Conservation (phyloP, 2,888 invertebrate species). For the Epinotia bilunana region DNA sequence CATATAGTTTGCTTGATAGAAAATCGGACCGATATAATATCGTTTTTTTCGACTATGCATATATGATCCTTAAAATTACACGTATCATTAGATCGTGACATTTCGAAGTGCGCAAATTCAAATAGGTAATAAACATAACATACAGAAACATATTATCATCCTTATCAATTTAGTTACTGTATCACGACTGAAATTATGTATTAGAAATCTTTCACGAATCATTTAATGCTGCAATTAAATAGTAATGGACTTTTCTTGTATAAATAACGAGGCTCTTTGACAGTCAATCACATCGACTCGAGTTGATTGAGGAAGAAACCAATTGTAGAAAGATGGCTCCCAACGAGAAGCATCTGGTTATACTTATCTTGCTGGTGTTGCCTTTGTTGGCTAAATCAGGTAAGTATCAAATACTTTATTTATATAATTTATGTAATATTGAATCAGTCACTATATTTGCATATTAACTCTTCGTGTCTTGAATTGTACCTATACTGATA, state of each 20-base stretch:
- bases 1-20: no score
- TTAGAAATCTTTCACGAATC: not conserved
- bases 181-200: slow-evolving; percentile 1
- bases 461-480: no score
- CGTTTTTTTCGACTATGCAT: no score
- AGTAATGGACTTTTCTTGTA: not conserved
- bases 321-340: slow-evolving; percentile 5
- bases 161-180: not conserved
- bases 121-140: not conserved
- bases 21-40: no score
- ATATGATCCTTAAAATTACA: no score
- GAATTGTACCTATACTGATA: no score
- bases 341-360: not conserved
- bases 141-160: not conserved
- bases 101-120: not conserved
- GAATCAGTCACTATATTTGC: no score
- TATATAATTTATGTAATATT: not conserved
- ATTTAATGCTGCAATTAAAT: slow-evolving; percentile 12
- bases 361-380: slow-evolving; percentile 2
- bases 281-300: not conserved
- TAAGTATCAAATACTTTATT: not conserved
- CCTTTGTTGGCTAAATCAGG: slow-evolving; percentile 9
- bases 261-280: not conserved
- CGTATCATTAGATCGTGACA: slow-evolving; percentile 9
- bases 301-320: not conserved